A percentile compares a stretch with the other conserved stretches of the same genome.
Evolutionary conservation across 2,113 vertebrate genomes (phyloP).

Genomic region (Rhagologus leucostigma): DNA sequence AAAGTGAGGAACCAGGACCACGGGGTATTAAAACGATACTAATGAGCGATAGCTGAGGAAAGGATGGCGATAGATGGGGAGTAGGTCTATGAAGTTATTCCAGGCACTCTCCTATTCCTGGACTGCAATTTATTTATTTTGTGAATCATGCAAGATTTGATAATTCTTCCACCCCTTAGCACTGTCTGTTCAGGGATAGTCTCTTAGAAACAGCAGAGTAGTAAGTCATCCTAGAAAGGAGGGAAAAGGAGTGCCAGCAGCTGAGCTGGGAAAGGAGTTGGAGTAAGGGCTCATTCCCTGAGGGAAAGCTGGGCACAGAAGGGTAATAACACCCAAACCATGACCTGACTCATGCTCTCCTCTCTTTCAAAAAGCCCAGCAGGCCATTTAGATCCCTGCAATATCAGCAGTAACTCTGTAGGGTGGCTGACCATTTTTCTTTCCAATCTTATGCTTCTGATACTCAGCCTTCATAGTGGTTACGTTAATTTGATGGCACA

Average conservation of each 20-base stretch:
- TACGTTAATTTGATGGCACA: background rate
- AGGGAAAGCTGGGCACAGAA: background rate
- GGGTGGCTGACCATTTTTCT: background rate
- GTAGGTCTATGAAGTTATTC: background rate
- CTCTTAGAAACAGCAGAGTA: background rate
- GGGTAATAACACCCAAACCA: background rate
- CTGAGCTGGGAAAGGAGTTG: background rate
- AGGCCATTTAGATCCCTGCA: background rate
- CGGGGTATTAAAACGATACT: background rate
- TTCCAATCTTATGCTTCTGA: background rate
- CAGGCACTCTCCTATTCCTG: background rate
- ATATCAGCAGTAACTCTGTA: background rate
- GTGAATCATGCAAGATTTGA: background rate
- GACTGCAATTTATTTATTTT: background rate
- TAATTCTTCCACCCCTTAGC: background rate
- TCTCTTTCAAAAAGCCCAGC: background rate
- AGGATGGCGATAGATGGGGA: background rate
- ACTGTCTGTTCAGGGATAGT: background rate
- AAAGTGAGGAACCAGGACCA: background rate
- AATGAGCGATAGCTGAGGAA: background rate
- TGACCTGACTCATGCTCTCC: background rate
- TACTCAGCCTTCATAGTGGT: background rate
- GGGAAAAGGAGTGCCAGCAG: background rate
- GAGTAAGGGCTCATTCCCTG: accelerated
- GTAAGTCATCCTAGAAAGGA: background rate